A percentile compares a stretch with the other conserved stretches of the same genome.
Evolutionary conservation across 2,797 vertebrate genomes (phyloP).

Genomic region (Myotis findleyi): DNA sequence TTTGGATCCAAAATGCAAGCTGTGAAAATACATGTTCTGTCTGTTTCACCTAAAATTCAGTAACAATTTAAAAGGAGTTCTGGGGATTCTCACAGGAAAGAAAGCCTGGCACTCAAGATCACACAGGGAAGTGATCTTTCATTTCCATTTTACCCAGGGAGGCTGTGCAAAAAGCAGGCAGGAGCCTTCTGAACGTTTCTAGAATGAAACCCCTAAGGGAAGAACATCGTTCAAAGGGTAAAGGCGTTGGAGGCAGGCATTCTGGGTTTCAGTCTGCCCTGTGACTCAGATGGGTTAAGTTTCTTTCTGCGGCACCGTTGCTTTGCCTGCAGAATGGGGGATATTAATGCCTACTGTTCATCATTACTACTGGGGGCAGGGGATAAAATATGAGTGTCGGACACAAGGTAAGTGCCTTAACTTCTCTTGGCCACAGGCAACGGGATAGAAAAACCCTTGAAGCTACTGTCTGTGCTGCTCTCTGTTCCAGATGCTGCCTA

Average conservation of each 20-base stretch:
- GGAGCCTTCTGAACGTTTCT: neutral
- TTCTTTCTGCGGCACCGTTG: neutral
- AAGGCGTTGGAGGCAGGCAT: neutral
- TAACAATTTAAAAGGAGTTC: constrained; percentile 20
- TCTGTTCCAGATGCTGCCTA: neutral
- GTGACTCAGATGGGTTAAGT: neutral
- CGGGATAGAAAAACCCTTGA: neutral
- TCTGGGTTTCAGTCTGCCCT: neutral
- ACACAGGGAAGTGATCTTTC: neutral
- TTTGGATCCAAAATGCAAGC: neutral
- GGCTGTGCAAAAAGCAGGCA: neutral
- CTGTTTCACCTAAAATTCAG: constrained; percentile 8
- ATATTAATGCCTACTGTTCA: neutral
- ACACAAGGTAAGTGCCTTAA: neutral
- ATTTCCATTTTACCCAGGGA: neutral
- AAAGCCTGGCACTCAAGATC: neutral
- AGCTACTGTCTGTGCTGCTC: neutral
- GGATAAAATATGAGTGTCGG: neutral
- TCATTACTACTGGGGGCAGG: neutral
- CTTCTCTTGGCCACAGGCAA: neutral
- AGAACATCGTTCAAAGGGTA: neutral
- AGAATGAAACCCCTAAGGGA: neutral
- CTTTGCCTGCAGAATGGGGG: neutral
- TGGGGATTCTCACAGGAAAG: neutral
- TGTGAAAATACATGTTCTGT: neutral